A percentile compares a stretch with the other conserved stretches of the same genome.
These are phyloP conservation scores for Emesis russula DNA, from an alignment of 2,888 invertebrate genomes.

Conservation along the genomic window DNA sequence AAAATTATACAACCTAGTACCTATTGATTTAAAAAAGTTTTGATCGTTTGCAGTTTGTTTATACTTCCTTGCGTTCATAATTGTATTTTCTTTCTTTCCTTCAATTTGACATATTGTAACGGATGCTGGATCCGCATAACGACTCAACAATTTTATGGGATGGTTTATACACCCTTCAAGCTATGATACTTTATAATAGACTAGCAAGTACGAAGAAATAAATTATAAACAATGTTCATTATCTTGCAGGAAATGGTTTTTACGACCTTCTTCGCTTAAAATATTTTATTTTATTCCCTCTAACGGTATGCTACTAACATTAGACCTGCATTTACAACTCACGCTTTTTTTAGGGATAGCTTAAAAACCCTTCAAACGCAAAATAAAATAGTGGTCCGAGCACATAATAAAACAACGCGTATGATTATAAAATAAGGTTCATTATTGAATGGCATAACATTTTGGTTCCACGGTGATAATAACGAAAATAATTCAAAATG, in stretches of 20 bases:
- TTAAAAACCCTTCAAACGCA: conserved; percentile 30
- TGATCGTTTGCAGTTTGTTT: conserved; percentile 33
- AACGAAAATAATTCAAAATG: conserved; percentile 30
- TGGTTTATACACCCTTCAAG: conserved; percentile 32
- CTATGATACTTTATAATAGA: conserved; percentile 35
- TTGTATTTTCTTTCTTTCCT: conserved; percentile 33
- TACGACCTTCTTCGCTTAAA: conserved; percentile 36
- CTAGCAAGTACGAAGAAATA: conserved; percentile 34
- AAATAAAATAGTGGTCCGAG: conserved; percentile 32
- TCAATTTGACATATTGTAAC: conserved; percentile 34
- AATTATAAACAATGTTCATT: conserved; percentile 32
- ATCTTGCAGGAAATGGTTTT: conserved; percentile 36
- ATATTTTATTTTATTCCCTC: conserved; percentile 32
- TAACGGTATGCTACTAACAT: conserved; percentile 18
- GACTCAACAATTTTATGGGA: conserved; percentile 35
- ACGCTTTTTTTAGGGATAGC: conserved; percentile 13
- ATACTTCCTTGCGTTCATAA: conserved; percentile 32
- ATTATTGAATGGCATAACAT: conserved; percentile 31
- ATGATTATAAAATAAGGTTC: conserved; percentile 32
- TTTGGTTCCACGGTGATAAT: conserved; percentile 28
- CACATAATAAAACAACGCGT: conserved; percentile 32
- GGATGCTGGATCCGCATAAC: conserved; percentile 30
- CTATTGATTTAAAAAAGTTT: conserved; percentile 27
- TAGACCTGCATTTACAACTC: not conserved
- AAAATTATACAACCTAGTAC: conserved; percentile 25